Conservation (phyloP, 2,797 vertebrate genomes). For the Momotus momota region DNA sequence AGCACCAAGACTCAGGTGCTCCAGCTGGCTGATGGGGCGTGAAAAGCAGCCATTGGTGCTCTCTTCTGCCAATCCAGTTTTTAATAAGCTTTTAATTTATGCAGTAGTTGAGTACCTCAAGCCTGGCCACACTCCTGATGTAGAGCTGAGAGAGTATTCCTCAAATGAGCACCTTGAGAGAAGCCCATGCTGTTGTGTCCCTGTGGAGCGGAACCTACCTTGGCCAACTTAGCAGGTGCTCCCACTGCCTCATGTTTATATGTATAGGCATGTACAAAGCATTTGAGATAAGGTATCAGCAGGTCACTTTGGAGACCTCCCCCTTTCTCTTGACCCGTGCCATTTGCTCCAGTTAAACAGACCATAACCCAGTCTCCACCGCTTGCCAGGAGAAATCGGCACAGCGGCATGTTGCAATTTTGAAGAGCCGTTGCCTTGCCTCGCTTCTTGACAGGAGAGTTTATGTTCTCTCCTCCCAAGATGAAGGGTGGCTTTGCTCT, state of each 20-base stretch:
- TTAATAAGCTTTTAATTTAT: not conserved
- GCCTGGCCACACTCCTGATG: not conserved
- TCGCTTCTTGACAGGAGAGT: no score
- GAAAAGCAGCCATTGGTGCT: not conserved
- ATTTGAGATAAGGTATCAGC: not conserved
- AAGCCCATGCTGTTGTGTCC: rapidly evolving
- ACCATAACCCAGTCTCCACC: rapidly evolving
- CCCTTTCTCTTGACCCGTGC: not conserved
- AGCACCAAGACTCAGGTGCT: not conserved
- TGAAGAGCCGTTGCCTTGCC: not conserved
- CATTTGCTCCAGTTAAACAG: not conserved
- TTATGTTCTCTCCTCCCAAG: not conserved
- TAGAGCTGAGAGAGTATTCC: not conserved
- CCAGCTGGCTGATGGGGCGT: not conserved
- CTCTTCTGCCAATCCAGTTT: not conserved
- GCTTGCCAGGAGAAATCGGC: not conserved
- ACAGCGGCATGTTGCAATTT: rapidly evolving
- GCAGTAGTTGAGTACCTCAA: not conserved
- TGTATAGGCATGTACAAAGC: not conserved
- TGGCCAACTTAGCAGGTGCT: no score
- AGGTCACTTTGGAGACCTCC: not conserved
- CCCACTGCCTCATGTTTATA: rapidly evolving
- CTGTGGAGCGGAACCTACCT: rapidly evolving
- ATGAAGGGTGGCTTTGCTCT: not conserved
- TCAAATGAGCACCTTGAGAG: rapidly evolving